These are phyloP conservation scores for Ianthella basta DNA, from an alignment of 37 sponge, comb jelly and placozoan genomes.

Conservation along the genomic window DNA sequence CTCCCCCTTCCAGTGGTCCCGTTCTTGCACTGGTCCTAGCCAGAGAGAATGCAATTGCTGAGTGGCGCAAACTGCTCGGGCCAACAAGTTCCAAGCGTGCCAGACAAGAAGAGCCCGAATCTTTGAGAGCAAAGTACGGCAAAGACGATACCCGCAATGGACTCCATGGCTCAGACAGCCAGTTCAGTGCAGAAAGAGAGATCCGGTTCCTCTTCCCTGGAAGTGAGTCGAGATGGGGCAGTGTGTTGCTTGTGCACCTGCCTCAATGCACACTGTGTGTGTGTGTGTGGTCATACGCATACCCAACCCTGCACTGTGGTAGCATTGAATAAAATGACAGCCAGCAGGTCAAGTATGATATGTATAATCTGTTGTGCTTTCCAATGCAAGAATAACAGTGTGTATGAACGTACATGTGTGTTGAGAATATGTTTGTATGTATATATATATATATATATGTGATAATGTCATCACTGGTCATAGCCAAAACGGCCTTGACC, in stretches of 20 bases:
- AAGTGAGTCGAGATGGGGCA: conserved; percentile 38
- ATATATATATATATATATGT: no score
- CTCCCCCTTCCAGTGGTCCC: conserved; percentile 70
- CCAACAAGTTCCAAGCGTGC: conserved; percentile 77
- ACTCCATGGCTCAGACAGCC: conserved; percentile 94
- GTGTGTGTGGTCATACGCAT: no score
- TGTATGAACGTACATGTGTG: neutral
- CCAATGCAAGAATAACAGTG: neutral
- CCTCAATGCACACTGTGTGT: no score
- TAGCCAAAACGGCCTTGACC: no score
- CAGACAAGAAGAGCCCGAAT: conserved; percentile 57
- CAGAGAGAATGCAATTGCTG: conserved; percentile 79
- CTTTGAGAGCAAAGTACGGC: conserved; percentile 88
- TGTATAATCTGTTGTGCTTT: neutral
- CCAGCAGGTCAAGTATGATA: neutral
- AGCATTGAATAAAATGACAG: no score
- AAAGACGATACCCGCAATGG: conserved; percentile 87
- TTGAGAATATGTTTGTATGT: neutral
- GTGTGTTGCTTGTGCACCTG: no score
- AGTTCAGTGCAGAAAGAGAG: conserved; percentile 87
- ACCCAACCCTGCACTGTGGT: no score
- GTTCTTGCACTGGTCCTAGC: conserved; percentile 90
- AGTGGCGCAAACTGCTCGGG: conserved; percentile 88
- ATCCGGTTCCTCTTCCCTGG: conserved; percentile 94
- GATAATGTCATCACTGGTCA: no score